Evolutionary conservation across 2,797 vertebrate genomes (phyloP).

Genomic region (Pteropus rufus): DNA sequence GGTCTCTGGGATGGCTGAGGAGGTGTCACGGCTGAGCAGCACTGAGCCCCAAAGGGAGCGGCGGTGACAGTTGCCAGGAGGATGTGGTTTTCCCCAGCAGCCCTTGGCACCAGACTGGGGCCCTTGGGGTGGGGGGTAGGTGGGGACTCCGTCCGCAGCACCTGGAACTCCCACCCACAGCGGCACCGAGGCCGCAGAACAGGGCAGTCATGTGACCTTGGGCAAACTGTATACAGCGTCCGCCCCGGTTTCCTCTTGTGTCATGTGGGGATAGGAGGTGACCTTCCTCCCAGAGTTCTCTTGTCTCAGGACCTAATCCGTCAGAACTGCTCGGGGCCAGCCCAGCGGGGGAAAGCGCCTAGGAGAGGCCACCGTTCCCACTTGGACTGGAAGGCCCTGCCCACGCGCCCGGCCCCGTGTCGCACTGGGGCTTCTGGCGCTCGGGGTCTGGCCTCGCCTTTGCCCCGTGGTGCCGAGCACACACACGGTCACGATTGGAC

Average conservation of each 20-base stretch:
- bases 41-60: not conserved
- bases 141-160: rapidly evolving
- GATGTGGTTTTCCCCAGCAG: not conserved
- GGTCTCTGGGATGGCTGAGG: not conserved
- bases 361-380: not conserved
- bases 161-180: rapidly evolving
- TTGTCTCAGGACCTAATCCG: too few relatives aligned
- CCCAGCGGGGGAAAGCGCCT: rapidly evolving
- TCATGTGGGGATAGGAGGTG: not conserved
- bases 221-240: too few relatives aligned
- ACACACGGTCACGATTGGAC: rapidly evolving
- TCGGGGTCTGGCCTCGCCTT: not conserved
- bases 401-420: rapidly evolving
- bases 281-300: too few relatives aligned
- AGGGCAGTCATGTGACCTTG: rapidly evolving
- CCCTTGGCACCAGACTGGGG: not conserved
- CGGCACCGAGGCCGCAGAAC: rapidly evolving
- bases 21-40: not conserved
- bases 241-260: not conserved
- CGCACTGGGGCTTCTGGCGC: not conserved
- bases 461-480: not conserved
- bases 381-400: not conserved
- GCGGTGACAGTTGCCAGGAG: not conserved
- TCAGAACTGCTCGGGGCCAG: rapidly evolving
- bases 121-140: not conserved